These are phyloP conservation scores for Scaptodrosophila latifasciaeformis DNA, from an alignment of 2,888 invertebrate genomes.

Conservation along the genomic window DNA sequence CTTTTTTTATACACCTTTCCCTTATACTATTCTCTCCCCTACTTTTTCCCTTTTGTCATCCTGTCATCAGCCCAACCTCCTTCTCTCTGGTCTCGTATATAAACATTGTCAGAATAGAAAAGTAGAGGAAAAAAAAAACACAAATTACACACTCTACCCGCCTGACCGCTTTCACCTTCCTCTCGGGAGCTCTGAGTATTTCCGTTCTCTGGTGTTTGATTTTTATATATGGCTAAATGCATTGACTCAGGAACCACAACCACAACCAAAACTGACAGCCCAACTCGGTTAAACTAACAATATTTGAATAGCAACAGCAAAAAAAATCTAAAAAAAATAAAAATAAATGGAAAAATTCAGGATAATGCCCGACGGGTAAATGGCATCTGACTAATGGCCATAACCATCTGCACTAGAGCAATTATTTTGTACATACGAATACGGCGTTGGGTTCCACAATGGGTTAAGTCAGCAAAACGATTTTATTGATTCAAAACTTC, in stretches of 20 bases:
- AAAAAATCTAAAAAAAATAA: no score
- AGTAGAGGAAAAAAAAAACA: constrained; percentile 17
- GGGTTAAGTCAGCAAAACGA: no score
- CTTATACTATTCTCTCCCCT: neutral
- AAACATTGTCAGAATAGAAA: constrained; percentile 47
- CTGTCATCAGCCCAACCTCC: neutral
- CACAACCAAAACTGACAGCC: constrained; percentile 44
- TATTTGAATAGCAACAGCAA: constrained; percentile 55
- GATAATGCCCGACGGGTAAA: constrained; percentile 32
- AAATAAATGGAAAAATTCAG: no score
- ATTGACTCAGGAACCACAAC: constrained; percentile 60
- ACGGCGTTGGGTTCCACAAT: no score
- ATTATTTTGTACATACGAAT: no score
- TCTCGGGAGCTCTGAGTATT: no score
- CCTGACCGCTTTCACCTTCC: neutral
- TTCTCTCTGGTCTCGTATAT: no score
- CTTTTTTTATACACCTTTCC: neutral
- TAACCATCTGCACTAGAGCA: no score
- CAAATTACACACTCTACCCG: constrained; percentile 31
- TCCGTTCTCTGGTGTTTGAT: constrained; percentile 49
- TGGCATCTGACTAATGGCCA: constrained; percentile 51
- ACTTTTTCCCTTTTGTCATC: neutral
- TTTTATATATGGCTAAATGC: constrained; percentile 45
- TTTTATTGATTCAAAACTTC: no score
- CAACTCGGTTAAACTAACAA: constrained; percentile 61